A percentile compares a stretch with the other conserved stretches of the same genome.
These are phyloP conservation scores for Zaprionus ghesquierei DNA, from an alignment of 1,140 invertebrate genomes.

Conservation along the genomic window DNA sequence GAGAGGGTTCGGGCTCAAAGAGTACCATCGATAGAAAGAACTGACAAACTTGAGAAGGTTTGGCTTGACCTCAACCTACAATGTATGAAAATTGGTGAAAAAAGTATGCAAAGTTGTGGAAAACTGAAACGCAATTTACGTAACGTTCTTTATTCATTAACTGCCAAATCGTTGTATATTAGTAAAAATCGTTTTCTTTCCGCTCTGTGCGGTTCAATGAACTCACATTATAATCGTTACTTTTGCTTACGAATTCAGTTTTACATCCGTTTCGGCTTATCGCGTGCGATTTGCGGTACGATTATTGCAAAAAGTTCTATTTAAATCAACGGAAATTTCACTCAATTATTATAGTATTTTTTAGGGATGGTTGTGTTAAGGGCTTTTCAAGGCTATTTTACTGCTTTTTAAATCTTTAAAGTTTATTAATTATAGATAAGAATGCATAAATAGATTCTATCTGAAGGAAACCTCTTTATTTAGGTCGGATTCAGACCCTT, in stretches of 20 bases:
- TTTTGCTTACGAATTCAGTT: background rate
- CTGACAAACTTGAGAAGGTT: background rate
- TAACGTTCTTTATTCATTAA: background rate
- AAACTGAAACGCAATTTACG: background rate
- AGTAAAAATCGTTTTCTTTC: background rate
- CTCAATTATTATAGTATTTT: background rate
- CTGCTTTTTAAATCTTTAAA: background rate
- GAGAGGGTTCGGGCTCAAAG: background rate
- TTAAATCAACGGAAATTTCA: background rate
- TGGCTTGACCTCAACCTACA: background rate
- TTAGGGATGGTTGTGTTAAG: too few relatives aligned
- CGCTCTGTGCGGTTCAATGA: background rate
- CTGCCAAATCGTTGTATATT: background rate
- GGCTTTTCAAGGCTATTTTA: background rate
- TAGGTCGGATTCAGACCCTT: too few relatives aligned
- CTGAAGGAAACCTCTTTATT: too few relatives aligned
- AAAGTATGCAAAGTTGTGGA: background rate
- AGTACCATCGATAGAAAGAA: background rate
- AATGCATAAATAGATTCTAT: too few relatives aligned
- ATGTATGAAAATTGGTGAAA: background rate
- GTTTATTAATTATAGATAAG: too few relatives aligned
- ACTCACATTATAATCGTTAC: background rate
- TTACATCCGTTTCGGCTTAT: background rate
- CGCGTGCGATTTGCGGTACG: background rate
- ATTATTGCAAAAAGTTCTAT: background rate